These are phyloP conservation scores for Pterocles gutturalis DNA, from an alignment of 2,113 vertebrate species.

Conservation along the genomic window DNA sequence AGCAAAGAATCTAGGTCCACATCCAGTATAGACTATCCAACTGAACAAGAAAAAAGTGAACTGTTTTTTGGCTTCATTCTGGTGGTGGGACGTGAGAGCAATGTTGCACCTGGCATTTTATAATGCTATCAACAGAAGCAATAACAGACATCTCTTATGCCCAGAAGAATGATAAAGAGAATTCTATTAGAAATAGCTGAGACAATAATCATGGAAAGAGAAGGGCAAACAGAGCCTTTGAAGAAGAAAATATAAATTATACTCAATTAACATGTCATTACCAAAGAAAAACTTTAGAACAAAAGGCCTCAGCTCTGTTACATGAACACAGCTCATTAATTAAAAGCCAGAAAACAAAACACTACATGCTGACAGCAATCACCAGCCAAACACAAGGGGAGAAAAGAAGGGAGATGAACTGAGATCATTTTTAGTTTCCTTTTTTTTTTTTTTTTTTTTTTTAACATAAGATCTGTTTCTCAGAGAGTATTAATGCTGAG, in stretches of 20 bases:
- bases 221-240: background rate
- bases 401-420: background rate
- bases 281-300: background rate
- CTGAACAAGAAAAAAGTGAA: background rate
- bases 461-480: background rate
- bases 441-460: background rate
- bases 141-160: background rate
- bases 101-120: background rate
- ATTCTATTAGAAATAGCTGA: background rate
- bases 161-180: background rate
- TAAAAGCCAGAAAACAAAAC: background rate
- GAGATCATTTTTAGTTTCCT: background rate
- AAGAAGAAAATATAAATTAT: background rate
- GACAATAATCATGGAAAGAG: background rate
- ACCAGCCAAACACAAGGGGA: background rate
- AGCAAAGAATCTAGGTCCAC: background rate
- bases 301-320: background rate
- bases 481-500: background rate
- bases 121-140: background rate
- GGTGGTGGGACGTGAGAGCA: background rate
- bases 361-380: fast-evolving
- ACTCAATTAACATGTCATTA: background rate
- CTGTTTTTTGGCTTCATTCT: background rate
- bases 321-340: background rate
- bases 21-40: background rate